Base-by-base conservation (phyloP, 2,113 vertebrate species). In the Phalacrocorax pelagicus region DNA sequence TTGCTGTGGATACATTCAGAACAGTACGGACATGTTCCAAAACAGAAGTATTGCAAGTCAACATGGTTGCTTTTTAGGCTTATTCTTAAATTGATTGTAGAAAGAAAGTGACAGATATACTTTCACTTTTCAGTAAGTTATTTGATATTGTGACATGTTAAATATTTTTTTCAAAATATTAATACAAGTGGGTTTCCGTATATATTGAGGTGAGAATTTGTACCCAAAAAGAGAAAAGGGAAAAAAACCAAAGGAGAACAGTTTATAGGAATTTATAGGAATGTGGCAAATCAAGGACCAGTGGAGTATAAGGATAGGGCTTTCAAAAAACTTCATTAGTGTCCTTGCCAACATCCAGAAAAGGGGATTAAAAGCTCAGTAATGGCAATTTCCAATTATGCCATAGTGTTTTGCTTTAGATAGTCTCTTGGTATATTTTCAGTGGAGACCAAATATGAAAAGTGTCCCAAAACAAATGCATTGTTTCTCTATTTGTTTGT, bases 111-210 rank as follows among this genome's bases (percentile, higher is more conserved):
- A 20, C 10, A 24, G 23, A 30, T 6, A 49, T 36, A 27, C 7
- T 36, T 32, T 32, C 26, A 51, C 9, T 72, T 73, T 67, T 73
- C 27, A 58, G 27, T 58, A 44, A 57, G 24, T 29, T 38, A n/a
- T 40, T 46, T 84, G 12, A 17, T 55, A 73, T 6, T 42, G 18
- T 44, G 22, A 18, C 8, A 30, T 0, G 0, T 15, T 46, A 36
- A 62, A 30, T 46, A 2, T 61, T 49, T 73, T 44, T 82, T 66
- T 30, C 5, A 21, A 66, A 72, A 42, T 61, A 79, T 36, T 59
- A 55, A 55, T 47, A 18, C 1, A 47, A 30, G 3, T 44, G 73
- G 8, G 3, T 34, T 51, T 89, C 27, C 13, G 29, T n/a, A 11
- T 59, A n/a, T 18, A 17, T 27, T 23, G 12, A n/a, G 15, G 22